A percentile compares a stretch with the other conserved stretches of the same genome.
Evolutionary conservation across 2,113 vertebrate species (phyloP).

Genomic region (Clarias macrocephalus): DNA sequence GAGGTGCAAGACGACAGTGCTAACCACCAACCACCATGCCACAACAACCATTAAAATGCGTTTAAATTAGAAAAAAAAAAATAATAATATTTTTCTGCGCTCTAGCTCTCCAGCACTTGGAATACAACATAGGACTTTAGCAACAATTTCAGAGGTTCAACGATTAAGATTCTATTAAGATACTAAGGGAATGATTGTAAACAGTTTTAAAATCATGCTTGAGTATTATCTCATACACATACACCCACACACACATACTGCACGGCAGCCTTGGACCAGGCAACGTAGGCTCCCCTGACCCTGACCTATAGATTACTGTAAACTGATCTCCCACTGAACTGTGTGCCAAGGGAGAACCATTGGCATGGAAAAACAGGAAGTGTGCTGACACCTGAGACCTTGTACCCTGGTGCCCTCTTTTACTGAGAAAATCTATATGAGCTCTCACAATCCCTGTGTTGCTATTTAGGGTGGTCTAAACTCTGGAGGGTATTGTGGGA

Average conservation of each 20-base stretch:
- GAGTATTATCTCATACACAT: too few species aligned
- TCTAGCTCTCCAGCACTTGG: background rate
- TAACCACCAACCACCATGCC: too few species aligned
- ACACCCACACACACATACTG: background rate
- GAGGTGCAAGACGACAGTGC: too few species aligned
- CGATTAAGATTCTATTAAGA: background rate
- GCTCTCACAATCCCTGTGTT: slow-evolving; percentile 45
- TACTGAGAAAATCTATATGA: slow-evolving; percentile 60
- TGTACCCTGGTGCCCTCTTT: slow-evolving; percentile 46
- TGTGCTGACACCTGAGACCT: slow-evolving; percentile 54
- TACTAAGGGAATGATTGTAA: background rate
- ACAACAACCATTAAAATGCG: background rate
- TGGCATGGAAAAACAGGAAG: slow-evolving; percentile 55
- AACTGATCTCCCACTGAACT: background rate
- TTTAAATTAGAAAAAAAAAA: too few species aligned
- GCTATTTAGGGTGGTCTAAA: slow-evolving; percentile 56
- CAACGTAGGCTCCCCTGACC: slow-evolving; percentile 35
- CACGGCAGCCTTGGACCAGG: background rate
- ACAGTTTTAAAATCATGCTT: background rate
- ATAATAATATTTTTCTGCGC: background rate
- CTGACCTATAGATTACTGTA: slow-evolving; percentile 43
- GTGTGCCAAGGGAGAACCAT: background rate
- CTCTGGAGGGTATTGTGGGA: slow-evolving; percentile 41
- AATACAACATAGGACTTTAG: background rate
- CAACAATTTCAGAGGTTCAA: background rate